Base-by-base conservation (phyloP, 1,140 invertebrate genomes). In the Chironomus tepperi region DNA sequence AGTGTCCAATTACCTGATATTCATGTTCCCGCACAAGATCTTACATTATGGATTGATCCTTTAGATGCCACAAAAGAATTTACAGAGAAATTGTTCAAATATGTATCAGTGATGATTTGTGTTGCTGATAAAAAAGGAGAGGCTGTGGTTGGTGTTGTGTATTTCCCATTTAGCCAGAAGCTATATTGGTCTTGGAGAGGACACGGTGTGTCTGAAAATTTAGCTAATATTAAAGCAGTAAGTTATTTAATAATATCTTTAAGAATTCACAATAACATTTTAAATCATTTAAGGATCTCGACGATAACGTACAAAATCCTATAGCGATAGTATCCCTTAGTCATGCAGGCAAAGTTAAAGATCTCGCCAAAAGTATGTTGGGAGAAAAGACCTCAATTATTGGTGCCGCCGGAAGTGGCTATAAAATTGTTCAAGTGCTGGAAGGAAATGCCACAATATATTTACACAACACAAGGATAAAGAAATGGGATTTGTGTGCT, bases 401-500 rank as follows among this genome's bases (percentile, higher is more conserved):
- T 18, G 81, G 87, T 21, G 95, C 95, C 9, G 96, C 91, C 43
- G 96, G 96, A 0, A 90, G 94, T 80, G 93, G 94, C 42, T 98
- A 94, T 81, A 99, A 99, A 85, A 90, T 91, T 7, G 84, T 99
- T 74, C 90, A 95, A 82, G 89, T 99, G 12, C 88, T 93, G 0
- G 89, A 90, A 78, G 91, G 92, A 21, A 91, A 92, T 77, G 94
- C 90, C 2, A 92, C 95, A 79, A 89, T 93, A 0, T 99, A 99
- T 80, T 83, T 98, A 9, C 98, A 99, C 80, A 89, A 88, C 3
- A 98, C 96, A 7, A 85, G 87, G 16, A 99, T 99, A 18, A 98
- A 99, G 80, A 99, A 99, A 81, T 99, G 98, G 98, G 98, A 99
- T 80, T 89, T 98, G 74, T 99, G 98, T 85, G 95, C 98, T 42